These are phyloP conservation scores for Perodicticus potto DNA, from an alignment of 2,797 vertebrate species.

Conservation along the genomic window DNA sequence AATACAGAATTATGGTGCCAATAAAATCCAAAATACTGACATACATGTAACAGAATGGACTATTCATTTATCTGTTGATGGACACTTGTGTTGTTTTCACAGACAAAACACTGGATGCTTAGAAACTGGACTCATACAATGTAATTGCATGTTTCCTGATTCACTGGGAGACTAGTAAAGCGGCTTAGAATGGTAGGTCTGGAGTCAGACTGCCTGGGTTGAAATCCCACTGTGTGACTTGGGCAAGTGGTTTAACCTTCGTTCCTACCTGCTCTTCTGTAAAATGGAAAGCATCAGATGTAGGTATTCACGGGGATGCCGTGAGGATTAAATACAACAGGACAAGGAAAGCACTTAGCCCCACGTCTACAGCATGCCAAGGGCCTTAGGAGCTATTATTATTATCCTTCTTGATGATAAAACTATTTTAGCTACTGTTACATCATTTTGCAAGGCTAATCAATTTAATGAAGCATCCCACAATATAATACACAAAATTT, in stretches of 20 bases:
- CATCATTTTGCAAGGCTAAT: conserved; percentile 11
- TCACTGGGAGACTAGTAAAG: not conserved
- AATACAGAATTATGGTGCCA: conserved; percentile 1
- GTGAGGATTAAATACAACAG: not conserved
- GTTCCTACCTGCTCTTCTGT: not conserved
- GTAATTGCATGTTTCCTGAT: not conserved
- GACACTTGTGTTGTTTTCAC: not conserved
- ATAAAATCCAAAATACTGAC: conserved; percentile 36
- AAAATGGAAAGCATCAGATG: not conserved
- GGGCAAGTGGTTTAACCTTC: not conserved
- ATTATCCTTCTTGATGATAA: not conserved
- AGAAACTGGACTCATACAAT: not conserved
- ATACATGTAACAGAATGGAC: not conserved
- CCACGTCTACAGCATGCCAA: not conserved
- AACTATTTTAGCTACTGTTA: not conserved
- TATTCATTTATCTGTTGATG: not conserved
- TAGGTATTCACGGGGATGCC: not conserved
- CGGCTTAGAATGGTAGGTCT: not conserved
- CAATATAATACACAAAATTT: not conserved
- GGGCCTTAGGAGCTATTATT: not conserved
- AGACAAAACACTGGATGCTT: not conserved
- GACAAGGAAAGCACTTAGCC: not conserved
- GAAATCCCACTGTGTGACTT: not conserved
- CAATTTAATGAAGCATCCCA: not conserved
- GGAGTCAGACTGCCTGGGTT: not conserved